Base-by-base conservation (phyloP, 1,140 invertebrate genomes). In the Nymphalis io region DNA sequence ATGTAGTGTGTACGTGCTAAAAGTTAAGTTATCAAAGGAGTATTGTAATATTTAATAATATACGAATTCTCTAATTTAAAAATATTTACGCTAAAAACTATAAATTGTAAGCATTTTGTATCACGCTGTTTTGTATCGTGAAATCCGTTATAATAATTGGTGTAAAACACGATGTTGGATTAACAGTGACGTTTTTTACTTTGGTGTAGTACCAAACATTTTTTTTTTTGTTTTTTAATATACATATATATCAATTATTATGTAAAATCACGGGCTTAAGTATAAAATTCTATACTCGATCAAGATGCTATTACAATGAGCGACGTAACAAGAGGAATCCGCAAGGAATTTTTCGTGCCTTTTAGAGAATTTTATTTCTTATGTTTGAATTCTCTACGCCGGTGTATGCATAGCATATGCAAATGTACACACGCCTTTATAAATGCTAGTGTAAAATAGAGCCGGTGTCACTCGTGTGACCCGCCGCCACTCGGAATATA, bases 401-500 rank as follows among this genome's bases (percentile, higher is more conserved):
- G 60, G 15, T 13, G 58, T 15, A 23, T 51, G 60, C 60, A 63
- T 63, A 51, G 60, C 46, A 63, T 39, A 63, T 63, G 46, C 60
- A 63, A 63, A 63, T 63, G 4, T 61, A 61, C 60, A 70, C 53
- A 58, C 27, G 60, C 65, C 27, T 57, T 66, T 78, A 76, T 55
- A 55, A 23, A 27, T 73, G 76, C 71, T 72, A 78, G 75, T 78
- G 70, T 73, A 51, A 60, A 53, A 70, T 63, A 63, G 60, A 63
- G 60, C 16, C 72, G 73, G 72, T 77, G 80, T 84, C 80, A 81
- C 64, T 68, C 73, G 61, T 42, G 38, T 83, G 83, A 87, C 84
- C 84, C 77, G 64, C 15, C 63, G 81, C 71, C 74, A 66, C 71
- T 68, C 61, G n/a, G 85, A 84, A 87, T 87, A 87, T 73, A 85